Conservation (phyloP, 2,113 vertebrate species). For the Amazona guildingii region DNA sequence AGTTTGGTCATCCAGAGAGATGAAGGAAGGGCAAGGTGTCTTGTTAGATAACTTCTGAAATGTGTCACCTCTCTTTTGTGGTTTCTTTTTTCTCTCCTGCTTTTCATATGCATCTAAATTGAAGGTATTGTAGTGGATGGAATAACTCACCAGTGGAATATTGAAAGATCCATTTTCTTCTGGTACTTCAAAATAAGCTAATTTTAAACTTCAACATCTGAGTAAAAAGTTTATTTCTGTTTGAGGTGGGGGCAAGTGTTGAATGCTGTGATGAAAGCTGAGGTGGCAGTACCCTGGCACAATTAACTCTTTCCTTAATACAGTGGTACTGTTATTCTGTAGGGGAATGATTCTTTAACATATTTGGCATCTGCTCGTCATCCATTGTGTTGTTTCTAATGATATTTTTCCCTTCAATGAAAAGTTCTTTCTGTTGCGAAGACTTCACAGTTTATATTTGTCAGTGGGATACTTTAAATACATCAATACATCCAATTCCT, state of each 20-base stretch:
- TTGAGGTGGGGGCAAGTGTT: not conserved
- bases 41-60: conserved; percentile 17
- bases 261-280: not conserved
- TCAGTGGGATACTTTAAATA: not conserved
- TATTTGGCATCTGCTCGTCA: not conserved
- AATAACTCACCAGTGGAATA: not conserved
- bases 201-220: not conserved
- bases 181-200: not conserved
- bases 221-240: not conserved
- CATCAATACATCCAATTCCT: not conserved
- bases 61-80: not conserved
- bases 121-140: not conserved
- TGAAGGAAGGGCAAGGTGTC: not conserved
- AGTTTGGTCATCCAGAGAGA: conserved; percentile 15
- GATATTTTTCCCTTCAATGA: not conserved
- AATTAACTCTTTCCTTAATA: not conserved
- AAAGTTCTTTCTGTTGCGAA: not conserved
- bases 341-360: not conserved
- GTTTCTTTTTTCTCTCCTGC: not conserved
- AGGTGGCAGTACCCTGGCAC: not conserved
- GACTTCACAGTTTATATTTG: not conserved
- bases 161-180: not conserved
- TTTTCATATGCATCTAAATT: conserved; percentile 25
- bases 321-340: not conserved
- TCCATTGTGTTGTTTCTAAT: not conserved